These are phyloP conservation scores for Drosophila bipectinata DNA, from an alignment of 1,140 invertebrate species.

Conservation along the genomic window DNA sequence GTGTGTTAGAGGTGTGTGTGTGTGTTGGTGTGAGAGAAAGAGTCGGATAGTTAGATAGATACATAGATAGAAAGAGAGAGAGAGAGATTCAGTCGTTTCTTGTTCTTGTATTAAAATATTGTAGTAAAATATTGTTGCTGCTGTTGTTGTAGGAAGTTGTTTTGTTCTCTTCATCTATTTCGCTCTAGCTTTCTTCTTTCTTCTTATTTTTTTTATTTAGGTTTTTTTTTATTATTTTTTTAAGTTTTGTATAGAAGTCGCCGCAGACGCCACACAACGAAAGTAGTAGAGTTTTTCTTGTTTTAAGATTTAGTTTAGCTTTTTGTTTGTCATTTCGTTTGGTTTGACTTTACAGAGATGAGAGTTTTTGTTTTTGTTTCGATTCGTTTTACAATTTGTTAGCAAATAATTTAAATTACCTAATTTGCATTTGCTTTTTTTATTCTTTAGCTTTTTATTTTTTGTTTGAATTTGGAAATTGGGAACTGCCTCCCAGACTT, in stretches of 20 bases:
- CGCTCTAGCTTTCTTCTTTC: not conserved
- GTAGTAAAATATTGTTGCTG: constrained; percentile 59
- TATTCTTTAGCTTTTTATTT: constrained; percentile 11
- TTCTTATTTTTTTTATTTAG: constrained; percentile 42
- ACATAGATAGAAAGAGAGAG: constrained; percentile 16
- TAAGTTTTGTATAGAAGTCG: constrained; percentile 48
- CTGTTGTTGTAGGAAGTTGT: constrained; percentile 49
- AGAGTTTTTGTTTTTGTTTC: constrained; percentile 13
- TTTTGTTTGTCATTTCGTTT: constrained; percentile 27
- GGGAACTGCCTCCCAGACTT: constrained; percentile 12
- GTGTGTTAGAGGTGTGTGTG: constrained; percentile 5
- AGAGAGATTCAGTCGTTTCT: constrained; percentile 73
- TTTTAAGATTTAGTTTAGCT: constrained; percentile 31
- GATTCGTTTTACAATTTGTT: constrained; percentile 43
- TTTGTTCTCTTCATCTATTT: constrained; percentile 23
- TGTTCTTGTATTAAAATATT: constrained; percentile 61
- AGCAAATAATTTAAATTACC: constrained; percentile 54
- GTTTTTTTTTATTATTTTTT: constrained; percentile 23
- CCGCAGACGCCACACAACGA: constrained; percentile 74
- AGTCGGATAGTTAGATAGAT: constrained; percentile 51
- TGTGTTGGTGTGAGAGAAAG: constrained; percentile 46
- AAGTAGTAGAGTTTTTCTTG: constrained; percentile 62
- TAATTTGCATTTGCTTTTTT: constrained; percentile 33
- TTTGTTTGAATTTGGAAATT: constrained; percentile 23
- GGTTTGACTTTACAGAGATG: constrained; percentile 24